A percentile compares a stretch with the other conserved stretches of the same genome.
phyloP scores from a whole-genome alignment of 2,797 vertebrate genomes.

The Kryptolebias ocellatus region DNA sequence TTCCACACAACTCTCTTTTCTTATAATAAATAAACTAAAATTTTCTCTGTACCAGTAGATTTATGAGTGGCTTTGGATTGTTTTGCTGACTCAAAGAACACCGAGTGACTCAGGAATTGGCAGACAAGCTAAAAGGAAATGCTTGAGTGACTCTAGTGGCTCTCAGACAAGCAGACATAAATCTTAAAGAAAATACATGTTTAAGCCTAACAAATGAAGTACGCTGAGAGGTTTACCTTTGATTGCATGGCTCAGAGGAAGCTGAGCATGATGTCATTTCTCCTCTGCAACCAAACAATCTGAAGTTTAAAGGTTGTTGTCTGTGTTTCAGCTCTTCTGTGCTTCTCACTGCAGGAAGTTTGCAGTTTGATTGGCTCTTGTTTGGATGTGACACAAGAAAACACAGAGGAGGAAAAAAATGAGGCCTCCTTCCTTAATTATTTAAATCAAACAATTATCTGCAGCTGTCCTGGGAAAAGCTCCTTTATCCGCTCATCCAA shows the following conservation, averaged over 20 bases:
- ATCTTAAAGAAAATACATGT: not conserved
- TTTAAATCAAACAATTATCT: constrained; percentile 79
- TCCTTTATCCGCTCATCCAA: constrained; percentile 58
- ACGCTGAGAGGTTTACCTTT: not conserved
- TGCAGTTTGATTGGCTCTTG: constrained; percentile 51
- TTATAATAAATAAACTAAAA: not conserved
- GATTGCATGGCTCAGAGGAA: not conserved
- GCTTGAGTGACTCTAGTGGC: not conserved
- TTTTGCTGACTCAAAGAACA: constrained; percentile 4
- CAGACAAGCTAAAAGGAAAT: not conserved
- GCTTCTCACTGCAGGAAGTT: constrained; percentile 27
- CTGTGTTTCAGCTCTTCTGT: constrained; percentile 1
- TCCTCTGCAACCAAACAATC: not conserved
- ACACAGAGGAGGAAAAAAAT: constrained; percentile 56
- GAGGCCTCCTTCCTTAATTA: constrained; percentile 75
- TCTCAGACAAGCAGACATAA: not conserved
- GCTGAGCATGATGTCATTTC: not conserved
- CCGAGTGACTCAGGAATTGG: not conserved
- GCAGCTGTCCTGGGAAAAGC: constrained; percentile 48
- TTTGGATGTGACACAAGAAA: constrained; percentile 59
- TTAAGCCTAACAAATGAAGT: not conserved
- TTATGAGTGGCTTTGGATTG: not conserved
- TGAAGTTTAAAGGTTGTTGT: constrained; percentile 14
- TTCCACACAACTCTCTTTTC: not conserved
- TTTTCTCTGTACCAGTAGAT: no score